Evolutionary conservation across 2,888 invertebrate genomes (phyloP).

Genomic region (Andrena bicolor): DNA sequence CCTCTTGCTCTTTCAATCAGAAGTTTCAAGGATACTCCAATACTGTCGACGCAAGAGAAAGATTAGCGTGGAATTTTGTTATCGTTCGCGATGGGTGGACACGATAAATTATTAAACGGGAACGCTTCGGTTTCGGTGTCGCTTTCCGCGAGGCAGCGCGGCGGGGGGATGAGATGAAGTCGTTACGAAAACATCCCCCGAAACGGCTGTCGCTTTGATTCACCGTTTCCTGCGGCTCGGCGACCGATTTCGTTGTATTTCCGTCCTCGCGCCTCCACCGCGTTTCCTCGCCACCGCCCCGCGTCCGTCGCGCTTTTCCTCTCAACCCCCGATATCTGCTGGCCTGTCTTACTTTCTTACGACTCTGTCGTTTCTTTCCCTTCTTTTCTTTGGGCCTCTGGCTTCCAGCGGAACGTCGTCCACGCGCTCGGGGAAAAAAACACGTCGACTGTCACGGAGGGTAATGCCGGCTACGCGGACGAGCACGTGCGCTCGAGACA

Average conservation of each 20-base stretch:
- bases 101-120: slow-evolving; percentile 25
- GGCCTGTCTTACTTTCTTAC: slow-evolving; percentile 63
- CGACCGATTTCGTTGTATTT: slow-evolving; percentile 74
- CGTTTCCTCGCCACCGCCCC: slow-evolving; percentile 40
- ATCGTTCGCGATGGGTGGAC: neutral
- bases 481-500: slow-evolving; percentile 14
- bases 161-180: slow-evolving; percentile 66
- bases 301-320: slow-evolving; percentile 37
- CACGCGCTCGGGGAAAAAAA: slow-evolving; percentile 59
- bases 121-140: slow-evolving; percentile 2
- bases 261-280: slow-evolving; percentile 68
- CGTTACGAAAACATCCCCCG: slow-evolving; percentile 70
- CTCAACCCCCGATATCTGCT: slow-evolving; percentile 36
- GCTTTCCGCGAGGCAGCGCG: slow-evolving; percentile 4
- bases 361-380: slow-evolving; percentile 19
- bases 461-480: slow-evolving; percentile 29
- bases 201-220: slow-evolving; percentile 81
- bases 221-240: slow-evolving; percentile 79
- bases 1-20: no score
- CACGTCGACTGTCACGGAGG: slow-evolving; percentile 35
- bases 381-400: neutral
- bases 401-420: slow-evolving; percentile 38
- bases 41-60: neutral
- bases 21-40: neutral
- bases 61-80: neutral